A percentile compares a stretch with the other conserved stretches of the same genome.
Evolutionary conservation across 1,140 invertebrate genomes (phyloP).

Genomic region (Cotesia typhae): DNA sequence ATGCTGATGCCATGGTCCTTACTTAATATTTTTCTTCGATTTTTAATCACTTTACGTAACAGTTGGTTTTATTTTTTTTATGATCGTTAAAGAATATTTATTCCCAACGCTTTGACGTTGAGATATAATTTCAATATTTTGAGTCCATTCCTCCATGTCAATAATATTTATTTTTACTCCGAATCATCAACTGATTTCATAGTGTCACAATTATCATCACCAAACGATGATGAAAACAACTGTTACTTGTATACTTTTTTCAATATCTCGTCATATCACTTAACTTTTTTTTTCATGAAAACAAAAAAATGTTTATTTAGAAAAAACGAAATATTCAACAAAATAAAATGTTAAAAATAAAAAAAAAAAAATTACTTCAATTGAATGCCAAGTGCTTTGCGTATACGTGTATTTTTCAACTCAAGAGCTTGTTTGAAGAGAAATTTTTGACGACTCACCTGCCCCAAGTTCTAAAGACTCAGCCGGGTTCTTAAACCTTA

Average conservation of each 20-base stretch:
- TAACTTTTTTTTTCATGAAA: too few species aligned
- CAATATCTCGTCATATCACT: too few species aligned
- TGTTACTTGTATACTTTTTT: not conserved
- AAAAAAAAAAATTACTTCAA: not conserved
- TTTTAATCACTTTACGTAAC: not conserved
- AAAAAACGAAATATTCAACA: too few species aligned
- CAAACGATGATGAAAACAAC: not conserved
- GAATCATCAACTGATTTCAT: not conserved
- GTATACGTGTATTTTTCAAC: not conserved
- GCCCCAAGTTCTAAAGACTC: conserved; percentile 24
- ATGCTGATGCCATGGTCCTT: conserved; percentile 64
- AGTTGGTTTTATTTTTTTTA: not conserved
- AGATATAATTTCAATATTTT: not conserved
- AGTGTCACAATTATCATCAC: not conserved
- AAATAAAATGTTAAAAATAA: too few species aligned
- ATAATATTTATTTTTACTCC: not conserved
- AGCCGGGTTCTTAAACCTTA: conserved; percentile 25
- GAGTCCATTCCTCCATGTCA: conserved; percentile 27
- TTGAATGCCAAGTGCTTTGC: not conserved
- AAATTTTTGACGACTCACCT: conserved; percentile 20
- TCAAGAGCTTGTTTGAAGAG: conserved; percentile 12
- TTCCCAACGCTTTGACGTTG: conserved; percentile 14
- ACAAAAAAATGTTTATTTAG: too few species aligned
- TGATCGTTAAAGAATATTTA: not conserved
- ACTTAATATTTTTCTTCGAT: not conserved